Conservation (phyloP, 1,140 invertebrate species). For the Bombyx mandarina region DNA sequence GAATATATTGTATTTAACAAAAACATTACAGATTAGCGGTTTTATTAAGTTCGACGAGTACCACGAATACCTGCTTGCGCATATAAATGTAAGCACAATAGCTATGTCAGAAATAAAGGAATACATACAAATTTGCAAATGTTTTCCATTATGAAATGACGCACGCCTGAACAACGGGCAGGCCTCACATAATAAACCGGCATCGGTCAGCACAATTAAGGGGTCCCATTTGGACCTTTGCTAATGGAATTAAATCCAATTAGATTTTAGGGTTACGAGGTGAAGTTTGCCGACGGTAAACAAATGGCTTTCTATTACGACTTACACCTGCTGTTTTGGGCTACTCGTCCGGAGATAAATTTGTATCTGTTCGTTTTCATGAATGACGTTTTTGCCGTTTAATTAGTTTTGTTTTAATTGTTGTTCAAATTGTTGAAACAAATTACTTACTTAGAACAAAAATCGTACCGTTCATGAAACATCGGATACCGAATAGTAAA, state of each 20-base stretch:
- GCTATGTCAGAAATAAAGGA: too few relatives aligned
- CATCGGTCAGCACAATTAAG: conserved; percentile 64
- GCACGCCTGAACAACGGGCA: conserved; percentile 15
- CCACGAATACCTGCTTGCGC: too few relatives aligned
- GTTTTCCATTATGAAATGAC: conserved; percentile 38
- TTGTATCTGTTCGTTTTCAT: conserved; percentile 22
- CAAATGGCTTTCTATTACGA: conserved; percentile 55
- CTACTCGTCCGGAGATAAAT: conserved; percentile 37
- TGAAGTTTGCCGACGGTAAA: conserved; percentile 62
- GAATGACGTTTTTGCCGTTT: conserved; percentile 19
- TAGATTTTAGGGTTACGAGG: conserved; percentile 66
- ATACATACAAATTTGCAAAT: conserved; percentile 23
- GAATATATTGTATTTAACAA: too few relatives aligned
- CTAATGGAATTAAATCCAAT: conserved; percentile 70
- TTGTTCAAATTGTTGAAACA: too few relatives aligned
- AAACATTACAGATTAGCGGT: too few relatives aligned
- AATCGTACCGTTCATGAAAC: too few relatives aligned
- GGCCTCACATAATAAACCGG: conserved; percentile 44
- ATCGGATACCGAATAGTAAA: too few relatives aligned
- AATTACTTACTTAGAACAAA: too few relatives aligned
- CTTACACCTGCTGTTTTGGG: conserved; percentile 46
- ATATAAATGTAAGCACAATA: too few relatives aligned
- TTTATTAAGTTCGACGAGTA: too few relatives aligned
- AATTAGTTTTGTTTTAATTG: conserved; percentile 16
- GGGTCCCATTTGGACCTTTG: conserved; percentile 56